Percentiles rank a stretch among this genome's conserved stretches.
phyloP scores from a whole-genome alignment of 1,140 invertebrate species.

The Bombus picipes region DNA sequence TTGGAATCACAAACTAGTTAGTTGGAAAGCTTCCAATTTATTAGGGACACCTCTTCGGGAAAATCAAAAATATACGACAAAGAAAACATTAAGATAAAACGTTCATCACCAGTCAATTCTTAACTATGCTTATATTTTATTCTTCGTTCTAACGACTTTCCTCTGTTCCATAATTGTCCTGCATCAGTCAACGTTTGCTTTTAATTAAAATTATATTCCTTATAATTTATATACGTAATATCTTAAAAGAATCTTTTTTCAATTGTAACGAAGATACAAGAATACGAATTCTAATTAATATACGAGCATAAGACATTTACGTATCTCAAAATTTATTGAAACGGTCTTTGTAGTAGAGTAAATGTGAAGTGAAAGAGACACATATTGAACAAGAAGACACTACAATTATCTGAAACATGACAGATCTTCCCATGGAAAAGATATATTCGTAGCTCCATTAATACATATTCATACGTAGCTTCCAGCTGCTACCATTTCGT shows the following conservation, averaged over 20 bases:
- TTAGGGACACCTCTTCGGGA: background rate
- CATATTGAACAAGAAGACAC: background rate
- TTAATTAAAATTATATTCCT: background rate
- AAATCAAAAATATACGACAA: constrained; percentile 1
- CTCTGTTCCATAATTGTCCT: background rate
- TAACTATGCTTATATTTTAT: too few relatives aligned
- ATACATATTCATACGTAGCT: background rate
- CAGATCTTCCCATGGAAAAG: background rate
- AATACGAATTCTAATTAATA: background rate
- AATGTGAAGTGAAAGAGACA: background rate
- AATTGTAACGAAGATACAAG: background rate
- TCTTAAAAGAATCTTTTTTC: background rate
- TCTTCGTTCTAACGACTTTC: background rate
- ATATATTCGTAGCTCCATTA: background rate
- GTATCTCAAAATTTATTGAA: background rate
- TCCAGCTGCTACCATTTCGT: background rate
- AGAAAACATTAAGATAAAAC: background rate
- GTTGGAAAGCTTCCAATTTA: constrained; percentile 32
- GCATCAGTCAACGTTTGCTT: background rate
- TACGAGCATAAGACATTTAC: background rate
- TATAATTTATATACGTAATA: too few relatives aligned
- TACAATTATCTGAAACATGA: background rate
- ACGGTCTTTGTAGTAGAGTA: background rate
- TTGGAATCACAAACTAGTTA: constrained; percentile 29
- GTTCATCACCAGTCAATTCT: background rate